Evolutionary conservation across 2,888 invertebrate genomes (phyloP), one percentile per base, ranked within the genome.

Genomic region (Deladenus siricidicola): DNA sequence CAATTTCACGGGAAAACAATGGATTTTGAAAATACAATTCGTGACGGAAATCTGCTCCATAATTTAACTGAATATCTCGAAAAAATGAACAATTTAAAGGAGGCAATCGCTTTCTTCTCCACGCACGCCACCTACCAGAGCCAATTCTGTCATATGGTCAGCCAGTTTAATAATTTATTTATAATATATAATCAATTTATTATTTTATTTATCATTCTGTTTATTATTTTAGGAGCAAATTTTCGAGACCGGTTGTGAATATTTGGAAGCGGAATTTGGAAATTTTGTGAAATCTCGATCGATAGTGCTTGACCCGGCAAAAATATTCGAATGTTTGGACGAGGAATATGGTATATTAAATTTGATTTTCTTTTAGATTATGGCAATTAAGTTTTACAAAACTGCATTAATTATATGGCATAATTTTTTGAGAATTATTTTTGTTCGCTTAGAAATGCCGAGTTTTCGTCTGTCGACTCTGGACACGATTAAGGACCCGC

Each of bases 1-100:
- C 89, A 89, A 56, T 94, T 89, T 79, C 98, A 96, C 80, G 90
- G 91, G 82, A 90, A 93, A 30, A 88, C 90, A 0, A 87, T 89
- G 79, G 90, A 92, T 78, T 87, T 92, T 4, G 91, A 90, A 56
- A 71, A 67, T 48, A 70, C 69, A 4, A 74, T 77, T 10, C 58
- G 74, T 57, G 70, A 58, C 19, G 63, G 70, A 3, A 68, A 58
- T 28, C 48, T 71, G 17, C 29, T 57, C 24, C 61, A 58, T 19
- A 56, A 63, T 49, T 54, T 69, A 19, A 63, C 70, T 17, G 69
- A 69, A 43, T 77, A 75, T 49, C 56, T 77, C 29, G 77, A 75
- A 48, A 70, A 74, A 50, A 78, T 77, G 77, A 72, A 78, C 48
- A 66, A 70, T 34, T 63, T 77, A 6, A 72, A 75, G 47, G 72